These are phyloP conservation scores for Alaudala cheleensis DNA, from an alignment of 2,113 vertebrate genomes.

Conservation along the genomic window DNA sequence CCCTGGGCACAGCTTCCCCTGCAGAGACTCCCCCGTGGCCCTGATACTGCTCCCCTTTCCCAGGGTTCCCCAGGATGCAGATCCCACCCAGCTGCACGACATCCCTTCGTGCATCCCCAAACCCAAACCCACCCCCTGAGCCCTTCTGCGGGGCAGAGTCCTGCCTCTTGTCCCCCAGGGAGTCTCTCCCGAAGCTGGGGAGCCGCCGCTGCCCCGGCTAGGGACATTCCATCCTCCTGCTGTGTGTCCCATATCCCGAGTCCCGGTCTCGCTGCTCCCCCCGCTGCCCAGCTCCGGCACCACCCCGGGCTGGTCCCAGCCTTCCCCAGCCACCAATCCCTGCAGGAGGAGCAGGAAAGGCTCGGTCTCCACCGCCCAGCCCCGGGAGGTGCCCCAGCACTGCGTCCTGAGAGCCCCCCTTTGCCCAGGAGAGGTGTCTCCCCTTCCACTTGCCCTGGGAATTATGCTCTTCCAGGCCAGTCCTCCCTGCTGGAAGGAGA, in stretches of 20 bases:
- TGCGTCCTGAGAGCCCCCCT: not conserved
- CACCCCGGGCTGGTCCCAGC: not conserved
- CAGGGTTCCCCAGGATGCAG: rapidly evolving
- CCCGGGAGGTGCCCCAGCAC: not conserved
- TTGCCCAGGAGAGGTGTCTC: not conserved
- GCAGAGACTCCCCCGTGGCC: not conserved
- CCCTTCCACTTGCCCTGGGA: not conserved
- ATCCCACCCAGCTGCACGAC: rapidly evolving
- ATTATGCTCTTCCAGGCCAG: not conserved
- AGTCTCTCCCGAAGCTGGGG: not conserved
- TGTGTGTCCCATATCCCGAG: not conserved
- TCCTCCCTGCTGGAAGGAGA: not conserved
- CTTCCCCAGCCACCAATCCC: rapidly evolving
- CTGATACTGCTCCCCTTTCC: not conserved
- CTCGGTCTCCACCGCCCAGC: not conserved
- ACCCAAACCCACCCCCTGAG: rapidly evolving
- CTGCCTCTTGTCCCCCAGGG: not conserved
- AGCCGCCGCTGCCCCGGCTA: not conserved
- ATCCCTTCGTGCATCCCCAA: not conserved
- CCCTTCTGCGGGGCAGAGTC: too few species aligned
- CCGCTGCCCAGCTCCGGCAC: not conserved
- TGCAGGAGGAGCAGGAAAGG: not conserved
- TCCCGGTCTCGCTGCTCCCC: not conserved
- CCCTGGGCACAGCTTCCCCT: not conserved
- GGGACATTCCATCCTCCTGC: rapidly evolving